Evolutionary conservation across 2,113 vertebrate genomes (phyloP), one percentile per base, ranked within the genome.

Genomic region (Sakesphorus luctuosus): DNA sequence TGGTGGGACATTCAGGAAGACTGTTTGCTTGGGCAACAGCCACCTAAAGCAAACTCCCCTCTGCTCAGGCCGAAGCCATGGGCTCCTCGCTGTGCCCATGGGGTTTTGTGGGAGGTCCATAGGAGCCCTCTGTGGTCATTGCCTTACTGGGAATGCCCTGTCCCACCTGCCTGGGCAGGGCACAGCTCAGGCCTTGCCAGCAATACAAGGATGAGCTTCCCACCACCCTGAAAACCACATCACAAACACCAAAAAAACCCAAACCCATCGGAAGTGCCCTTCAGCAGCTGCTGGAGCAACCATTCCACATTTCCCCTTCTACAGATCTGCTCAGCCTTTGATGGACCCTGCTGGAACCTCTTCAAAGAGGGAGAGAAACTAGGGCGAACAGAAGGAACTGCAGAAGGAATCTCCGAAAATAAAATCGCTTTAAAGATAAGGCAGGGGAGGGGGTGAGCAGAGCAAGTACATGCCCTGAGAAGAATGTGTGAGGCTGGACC

Each of bases 331-430:
- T 63, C 1, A 1, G 87, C 83, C 89, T 89, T 97, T 94, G 95
- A 94, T 94, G 65, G 94, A 90, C 65, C 59, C 90, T 88, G 89
- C 93, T 96, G 96, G 95, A 96, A 93, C 63, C 77, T 95, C 93
- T 93, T 96, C 94, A 94, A 95, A 94, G 96, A 83, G 33, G 72
- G 61, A 56, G 31, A 86, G 85, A 88, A 96, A 96, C 72, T 58
- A 56, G 75, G 92, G 74, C 0, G 56, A 91, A 33, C 95, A 95
- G 95, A 95, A 95, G 93, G 95, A 96, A 84, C 85, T 90, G 93
- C 85, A 94, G 87, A 50, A 97, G 94, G 93, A 83, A 89, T 95
- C 94, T 93, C 95, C 65, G 59, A 96, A 96, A 96, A 96, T 96
- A 97, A 96, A 96, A 95, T 85, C 4, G 0, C 95, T 96, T 97